Conservation (phyloP, 2,113 vertebrate species). For the Prionailurus viverrinus region DNA sequence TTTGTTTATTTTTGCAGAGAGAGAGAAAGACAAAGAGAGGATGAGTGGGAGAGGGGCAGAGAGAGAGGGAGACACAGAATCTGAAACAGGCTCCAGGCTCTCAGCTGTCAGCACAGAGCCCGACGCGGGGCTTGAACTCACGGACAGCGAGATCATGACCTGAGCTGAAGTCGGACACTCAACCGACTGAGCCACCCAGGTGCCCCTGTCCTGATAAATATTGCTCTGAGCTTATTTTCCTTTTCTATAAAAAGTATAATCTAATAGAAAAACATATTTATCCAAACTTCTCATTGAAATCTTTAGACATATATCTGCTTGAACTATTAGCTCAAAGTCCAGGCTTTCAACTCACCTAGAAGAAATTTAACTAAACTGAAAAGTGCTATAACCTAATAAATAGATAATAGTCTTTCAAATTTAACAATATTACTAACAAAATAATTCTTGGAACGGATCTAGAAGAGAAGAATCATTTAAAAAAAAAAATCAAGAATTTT, state of each 20-base stretch:
- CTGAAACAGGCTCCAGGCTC: too few relatives aligned
- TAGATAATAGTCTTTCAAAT: not conserved
- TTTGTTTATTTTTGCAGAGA: too few relatives aligned
- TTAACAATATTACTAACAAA: slow-evolving; percentile 37
- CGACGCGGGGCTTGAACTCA: too few relatives aligned
- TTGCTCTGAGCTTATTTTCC: not conserved
- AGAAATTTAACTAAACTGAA: not conserved
- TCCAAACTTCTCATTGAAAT: not conserved
- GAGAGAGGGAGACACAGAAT: too few relatives aligned
- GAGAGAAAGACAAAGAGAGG: too few relatives aligned
- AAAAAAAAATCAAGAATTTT: not conserved
- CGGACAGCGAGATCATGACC: too few relatives aligned
- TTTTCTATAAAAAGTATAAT: not conserved
- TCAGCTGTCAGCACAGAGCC: too few relatives aligned
- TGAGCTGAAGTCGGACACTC: too few relatives aligned
- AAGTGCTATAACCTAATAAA: not conserved
- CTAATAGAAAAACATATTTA: not conserved
- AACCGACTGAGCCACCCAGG: too few relatives aligned
- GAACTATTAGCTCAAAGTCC: not conserved
- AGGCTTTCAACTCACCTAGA: not conserved
- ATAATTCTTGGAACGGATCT: not conserved
- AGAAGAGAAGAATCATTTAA: not conserved
- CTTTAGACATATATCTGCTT: not conserved
- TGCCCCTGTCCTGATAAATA: not conserved
- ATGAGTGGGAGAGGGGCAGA: too few relatives aligned